Base-by-base conservation (phyloP, 2,888 invertebrate species). In the Thalpophila matura region DNA sequence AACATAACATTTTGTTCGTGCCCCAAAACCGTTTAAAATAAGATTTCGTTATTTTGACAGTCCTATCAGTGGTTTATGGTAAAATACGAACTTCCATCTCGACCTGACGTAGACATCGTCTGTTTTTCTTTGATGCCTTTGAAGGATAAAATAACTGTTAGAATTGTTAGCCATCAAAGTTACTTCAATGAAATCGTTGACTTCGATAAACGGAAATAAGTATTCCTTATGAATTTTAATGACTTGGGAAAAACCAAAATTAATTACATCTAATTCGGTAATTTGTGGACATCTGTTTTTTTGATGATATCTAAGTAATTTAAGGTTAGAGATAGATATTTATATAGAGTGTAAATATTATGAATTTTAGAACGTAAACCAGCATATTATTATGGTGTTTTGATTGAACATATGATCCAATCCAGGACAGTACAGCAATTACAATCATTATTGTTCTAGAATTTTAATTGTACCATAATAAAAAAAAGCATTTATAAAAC, bases 41-140 rank as follows among this genome's bases (percentile, higher is more conserved):
- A 47, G 74, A 43, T 58, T 56, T 53, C 18, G 51, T 47, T 53
- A 45, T 69, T 58, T 69, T 69, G 72, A 72, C 74, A 72, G 63
- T 27, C 51, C 63, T 74, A 63, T 72, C 63, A 69, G 58, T 53
- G 31, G 31, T 51, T 16, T 12, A 62, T 47, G 31, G 43, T 58
- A 47, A 74, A 74, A 69, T 69, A 58, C 24, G 16, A 47, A 59
- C 55, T 56, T 74, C 64, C 63, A 55, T 51, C 24, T 49, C 20
- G 3, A 45, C 38, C 18, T 68, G 74, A 63, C 42, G 31, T 47
- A 47, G 47, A 54, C 62, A 38, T 49, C 7, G 33, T 22, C 22
- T 42, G 64, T 42, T 42, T 43, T 50, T 20, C 27, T 51, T 59
- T 72, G 51, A 53, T 45, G 27, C n/a, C 43, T 50, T 59, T 50